A percentile compares a stretch with the other conserved stretches of the same genome.
Evolutionary conservation across 1,140 invertebrate genomes (phyloP).

Genomic region (Akabosia matsudoensis): DNA sequence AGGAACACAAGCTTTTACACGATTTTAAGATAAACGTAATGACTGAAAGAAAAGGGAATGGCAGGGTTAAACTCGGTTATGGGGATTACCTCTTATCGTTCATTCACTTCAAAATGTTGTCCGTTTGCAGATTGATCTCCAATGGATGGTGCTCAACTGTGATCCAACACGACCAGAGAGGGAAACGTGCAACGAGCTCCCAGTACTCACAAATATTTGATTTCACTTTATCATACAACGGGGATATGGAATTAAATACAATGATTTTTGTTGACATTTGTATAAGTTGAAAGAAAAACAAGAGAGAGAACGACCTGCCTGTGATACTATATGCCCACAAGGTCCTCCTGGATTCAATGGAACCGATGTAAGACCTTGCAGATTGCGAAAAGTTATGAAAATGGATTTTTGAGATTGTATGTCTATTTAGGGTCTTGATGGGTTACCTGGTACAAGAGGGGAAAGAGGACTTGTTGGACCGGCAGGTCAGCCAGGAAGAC

Average conservation of each 20-base stretch:
- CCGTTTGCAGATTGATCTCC: constrained; percentile 66
- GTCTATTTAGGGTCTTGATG: constrained; percentile 45
- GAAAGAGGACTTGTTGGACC: constrained; percentile 49
- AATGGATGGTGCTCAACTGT: constrained; percentile 76
- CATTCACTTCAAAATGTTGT: constrained; percentile 20
- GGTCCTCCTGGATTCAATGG: constrained; percentile 62
- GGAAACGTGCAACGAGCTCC: constrained; percentile 69
- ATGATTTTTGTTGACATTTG: not conserved
- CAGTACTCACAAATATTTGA: constrained; percentile 54
- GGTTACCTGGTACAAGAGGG: constrained; percentile 49
- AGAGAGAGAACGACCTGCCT: constrained; percentile 46
- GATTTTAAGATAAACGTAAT: no score
- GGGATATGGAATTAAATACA: not conserved
- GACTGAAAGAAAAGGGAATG: no score
- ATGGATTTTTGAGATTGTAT: not conserved
- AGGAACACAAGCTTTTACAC: no score
- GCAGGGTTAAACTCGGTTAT: no score
- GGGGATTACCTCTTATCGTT: not conserved
- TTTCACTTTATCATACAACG: not conserved
- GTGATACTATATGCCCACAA: constrained; percentile 58
- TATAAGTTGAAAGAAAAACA: constrained; percentile 32
- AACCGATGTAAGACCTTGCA: constrained; percentile 53
- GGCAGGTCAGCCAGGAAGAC: constrained; percentile 49
- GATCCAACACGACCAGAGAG: constrained; percentile 67
- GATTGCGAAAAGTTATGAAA: not conserved